A percentile compares a stretch with the other conserved stretches of the same genome.
Conservation (phyloP, 2,797 vertebrate species). For the Peromyscus attwateri region DNA sequence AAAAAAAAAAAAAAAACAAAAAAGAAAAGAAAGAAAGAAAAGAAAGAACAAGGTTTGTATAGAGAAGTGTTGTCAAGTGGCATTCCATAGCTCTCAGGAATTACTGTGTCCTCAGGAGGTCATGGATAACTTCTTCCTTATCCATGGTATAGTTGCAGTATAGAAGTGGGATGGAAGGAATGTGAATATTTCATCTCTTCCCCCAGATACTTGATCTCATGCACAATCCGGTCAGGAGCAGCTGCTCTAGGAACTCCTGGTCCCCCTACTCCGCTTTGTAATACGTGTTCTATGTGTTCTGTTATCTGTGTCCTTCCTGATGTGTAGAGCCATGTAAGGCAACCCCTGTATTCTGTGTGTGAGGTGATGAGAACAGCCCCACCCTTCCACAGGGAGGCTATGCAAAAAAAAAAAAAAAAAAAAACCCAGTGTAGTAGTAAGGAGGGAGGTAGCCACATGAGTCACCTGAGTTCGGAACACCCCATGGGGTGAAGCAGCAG, state of each 20-base stretch:
- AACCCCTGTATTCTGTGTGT: neutral
- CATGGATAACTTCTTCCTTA: accelerated
- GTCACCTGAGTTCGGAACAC: neutral
- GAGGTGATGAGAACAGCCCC: neutral
- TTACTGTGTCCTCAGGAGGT: neutral
- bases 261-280: no score
- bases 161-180: no score
- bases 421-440: neutral
- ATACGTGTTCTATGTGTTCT: neutral
- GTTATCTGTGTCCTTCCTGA: neutral
- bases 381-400: neutral
- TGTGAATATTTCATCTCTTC: accelerated
- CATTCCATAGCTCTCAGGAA: neutral
- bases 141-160: accelerated
- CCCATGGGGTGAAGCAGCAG: neutral
- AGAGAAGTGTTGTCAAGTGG: neutral
- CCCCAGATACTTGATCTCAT: accelerated
- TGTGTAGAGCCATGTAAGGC: no score
- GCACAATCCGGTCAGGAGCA: accelerated
- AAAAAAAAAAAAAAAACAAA: neutral
- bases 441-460: neutral
- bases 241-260: neutral
- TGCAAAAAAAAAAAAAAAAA: neutral
- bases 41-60: neutral
- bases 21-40: neutral